Base-by-base conservation (phyloP, 1,140 invertebrate genomes). In the Drosophila busckii region DNA sequence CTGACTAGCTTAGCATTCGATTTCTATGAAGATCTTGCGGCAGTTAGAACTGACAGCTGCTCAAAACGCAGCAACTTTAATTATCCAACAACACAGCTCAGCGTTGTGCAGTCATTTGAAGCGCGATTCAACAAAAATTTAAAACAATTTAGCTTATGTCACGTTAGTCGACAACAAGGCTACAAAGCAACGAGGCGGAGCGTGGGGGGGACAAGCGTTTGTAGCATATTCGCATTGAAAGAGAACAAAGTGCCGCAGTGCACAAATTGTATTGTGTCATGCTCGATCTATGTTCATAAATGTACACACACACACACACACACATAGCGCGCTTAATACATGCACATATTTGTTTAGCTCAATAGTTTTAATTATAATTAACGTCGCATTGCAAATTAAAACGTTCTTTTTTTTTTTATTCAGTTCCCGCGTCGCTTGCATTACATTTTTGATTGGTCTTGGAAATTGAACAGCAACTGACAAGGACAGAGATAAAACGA, bases 331-430 rank as follows among this genome's bases (percentile, higher is more conserved):
- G 52, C 46, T 53, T 71, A 48, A 53, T 73, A 67, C 46, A 56
- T 67, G 60, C 34, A 37, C 38, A 59, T 55, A 35, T 56, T 53
- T 60, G 64, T 67, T 76, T 78, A 78, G 71, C 76, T 78, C 28
- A 61, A 40, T 55, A 69, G 75, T 80, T 80, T 80, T 82, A 80
- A 80, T 80, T 82, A 80, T 73, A 82, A 73, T 80, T 82, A 82
- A 80, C 75, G 75, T 52, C 50, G 16, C 50, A 38, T 31, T 73
- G 64, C 44, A 52, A 80, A 78, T 76, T 80, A 56, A 67, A 61
- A 40, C n/a, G 13, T 9, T 52, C 20, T 28, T 25, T 5, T 25
- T 9, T 28, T 41, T 41, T 44, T 44, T 29, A 12, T 23, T n/a
- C n/a, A n/a, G n/a, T n/a, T n/a, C n/a, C n/a, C n/a, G n/a, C n/a